Evolutionary conservation across 2,113 vertebrate genomes (phyloP).

Genomic region (Pavo muticus): DNA sequence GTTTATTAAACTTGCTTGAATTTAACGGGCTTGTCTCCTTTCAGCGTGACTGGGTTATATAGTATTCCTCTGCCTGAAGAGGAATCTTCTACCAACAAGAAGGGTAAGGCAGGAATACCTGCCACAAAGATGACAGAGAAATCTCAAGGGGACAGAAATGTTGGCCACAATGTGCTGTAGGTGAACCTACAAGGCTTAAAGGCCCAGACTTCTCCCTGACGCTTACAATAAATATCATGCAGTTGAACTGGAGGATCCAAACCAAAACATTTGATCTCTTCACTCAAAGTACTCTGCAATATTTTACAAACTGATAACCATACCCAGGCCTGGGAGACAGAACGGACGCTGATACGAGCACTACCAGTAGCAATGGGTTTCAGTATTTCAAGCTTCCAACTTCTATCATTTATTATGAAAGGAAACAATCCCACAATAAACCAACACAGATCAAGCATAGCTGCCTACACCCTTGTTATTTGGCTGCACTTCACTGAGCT

Average conservation of each 20-base stretch:
- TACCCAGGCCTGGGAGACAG: neutral
- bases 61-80: neutral
- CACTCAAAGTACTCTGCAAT: neutral
- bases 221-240: neutral
- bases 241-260: neutral
- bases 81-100: neutral
- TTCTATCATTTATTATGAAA: neutral
- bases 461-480: neutral
- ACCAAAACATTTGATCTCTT: neutral
- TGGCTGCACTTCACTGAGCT: neutral
- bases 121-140: neutral
- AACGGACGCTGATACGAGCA: neutral
- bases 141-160: neutral
- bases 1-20: neutral
- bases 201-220: neutral
- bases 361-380: neutral
- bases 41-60: neutral
- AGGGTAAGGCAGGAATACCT: neutral
- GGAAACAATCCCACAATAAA: neutral
- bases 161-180: neutral
- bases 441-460: rapidly evolving
- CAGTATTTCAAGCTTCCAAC: neutral
- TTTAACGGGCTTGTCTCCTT: neutral
- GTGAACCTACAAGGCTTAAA: neutral
- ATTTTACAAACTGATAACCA: neutral